Base-by-base conservation (phyloP, 1,140 invertebrate species). In the Zophobas morio region DNA sequence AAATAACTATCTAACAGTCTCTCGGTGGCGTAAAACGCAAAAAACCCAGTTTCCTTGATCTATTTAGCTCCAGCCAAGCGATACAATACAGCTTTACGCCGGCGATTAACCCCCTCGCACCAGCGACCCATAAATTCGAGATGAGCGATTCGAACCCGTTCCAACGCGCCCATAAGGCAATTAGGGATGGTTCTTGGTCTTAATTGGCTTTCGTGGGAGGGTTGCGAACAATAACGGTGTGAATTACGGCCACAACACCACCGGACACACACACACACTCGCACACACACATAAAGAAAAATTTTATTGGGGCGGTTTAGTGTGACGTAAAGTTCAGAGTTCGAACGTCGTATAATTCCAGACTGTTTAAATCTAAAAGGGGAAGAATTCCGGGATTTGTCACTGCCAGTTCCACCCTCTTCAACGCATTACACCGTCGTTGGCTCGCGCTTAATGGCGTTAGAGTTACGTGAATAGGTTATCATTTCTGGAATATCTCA, bases 111-210 rank as follows among this genome's bases (percentile, higher is more conserved):
- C 20, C 20, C 20, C 20, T 20, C 20, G 20, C 20, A 20, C 20
- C 20, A 20, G 20, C 20, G 20, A 20, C 20, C 20, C 56, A 60
- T 60, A 60, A 60, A 60, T 60, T 60, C 5, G 35, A 33, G 34
- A 2, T 5, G 35, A 60, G 37, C 8, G 2, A 36, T 33, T 60
- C 37, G 35, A 20, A 20, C 56, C 56, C 34, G 36, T 60, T 60
- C 34, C 36, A 36, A 39, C 4, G 32, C 34, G 35, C 35, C 54
- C 56, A 39, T 39, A 60, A 37, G 56, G 56, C 56, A 60, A 60
- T 60, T 60, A 60, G 56, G 35, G 56, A 60, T 36, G 56, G 56
- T 6, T 60, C 35, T 35, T 36, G 56, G 56, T 35, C 36, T 60
- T 60, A 60, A 60, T 60, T 60, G 56, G 32, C 20, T 6, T 60